Conservation (phyloP, 2,888 invertebrate genomes). For the Sinelater perroti region DNA sequence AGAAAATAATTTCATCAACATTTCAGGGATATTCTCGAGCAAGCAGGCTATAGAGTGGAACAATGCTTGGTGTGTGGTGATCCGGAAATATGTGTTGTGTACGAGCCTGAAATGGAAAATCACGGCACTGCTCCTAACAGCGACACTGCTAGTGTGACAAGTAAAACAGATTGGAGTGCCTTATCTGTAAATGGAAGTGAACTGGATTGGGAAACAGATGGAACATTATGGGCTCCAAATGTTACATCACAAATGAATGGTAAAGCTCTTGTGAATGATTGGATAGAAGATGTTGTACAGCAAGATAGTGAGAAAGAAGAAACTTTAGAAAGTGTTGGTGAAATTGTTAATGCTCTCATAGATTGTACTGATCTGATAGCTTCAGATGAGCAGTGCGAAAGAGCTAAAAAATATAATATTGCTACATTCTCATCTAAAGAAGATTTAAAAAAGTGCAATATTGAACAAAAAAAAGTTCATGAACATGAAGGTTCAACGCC, state of each 20-base stretch:
- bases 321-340: neutral
- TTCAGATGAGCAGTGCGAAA: too few relatives aligned
- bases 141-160: neutral
- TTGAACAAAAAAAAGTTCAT: neutral
- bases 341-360: constrained; percentile 9
- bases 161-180: constrained; percentile 9
- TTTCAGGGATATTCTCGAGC: constrained; percentile 49
- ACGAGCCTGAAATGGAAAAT: constrained; percentile 49
- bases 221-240: neutral
- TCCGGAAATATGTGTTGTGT: constrained; percentile 51
- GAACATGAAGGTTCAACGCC: too few relatives aligned
- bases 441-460: too few relatives aligned
- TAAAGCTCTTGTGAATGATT: too few relatives aligned
- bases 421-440: too few relatives aligned
- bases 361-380: too few relatives aligned
- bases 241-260: too few relatives aligned
- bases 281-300: neutral
- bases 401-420: too few relatives aligned
- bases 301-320: constrained; percentile 12
- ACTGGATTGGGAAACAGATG: constrained; percentile 19
- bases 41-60: constrained; percentile 51
- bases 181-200: neutral
- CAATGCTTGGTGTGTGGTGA: constrained; percentile 50
- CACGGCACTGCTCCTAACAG: constrained; percentile 36
- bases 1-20: constrained; percentile 17